Conservation (phyloP, 2,888 invertebrate species). For the Amblyjoppa fuscipennis region DNA sequence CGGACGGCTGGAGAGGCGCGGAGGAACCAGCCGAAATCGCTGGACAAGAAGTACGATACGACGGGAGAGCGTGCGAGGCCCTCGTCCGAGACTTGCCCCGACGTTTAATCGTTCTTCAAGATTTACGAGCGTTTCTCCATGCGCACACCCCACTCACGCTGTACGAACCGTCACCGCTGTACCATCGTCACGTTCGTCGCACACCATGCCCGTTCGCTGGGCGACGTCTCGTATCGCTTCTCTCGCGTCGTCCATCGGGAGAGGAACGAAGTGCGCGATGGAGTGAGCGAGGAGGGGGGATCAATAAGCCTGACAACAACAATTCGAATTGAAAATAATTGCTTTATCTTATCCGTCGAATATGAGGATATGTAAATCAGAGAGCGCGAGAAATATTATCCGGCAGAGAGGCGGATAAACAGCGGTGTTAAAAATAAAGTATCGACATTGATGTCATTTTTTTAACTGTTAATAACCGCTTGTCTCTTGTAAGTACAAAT, state of each 20-base stretch:
- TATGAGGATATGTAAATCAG: conserved; percentile 29
- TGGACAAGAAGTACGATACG: conserved; percentile 51
- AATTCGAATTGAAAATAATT: conserved; percentile 62
- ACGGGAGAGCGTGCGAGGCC: conserved; percentile 47
- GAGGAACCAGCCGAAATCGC: conserved; percentile 61
- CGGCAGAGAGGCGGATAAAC: conserved; percentile 14
- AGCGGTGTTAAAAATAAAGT: conserved; percentile 23
- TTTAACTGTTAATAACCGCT: conserved; percentile 5
- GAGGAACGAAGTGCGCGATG: background rate
- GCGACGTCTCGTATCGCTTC: conserved; percentile 53
- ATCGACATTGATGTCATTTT: conserved; percentile 22
- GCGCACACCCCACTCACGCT: conserved; percentile 39
- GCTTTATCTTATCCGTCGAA: conserved; percentile 51
- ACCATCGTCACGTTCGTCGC: conserved; percentile 63
- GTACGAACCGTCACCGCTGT: background rate
- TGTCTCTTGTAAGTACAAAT: conserved; percentile 29
- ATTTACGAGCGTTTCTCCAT: conserved; percentile 79
- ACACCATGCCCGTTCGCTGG: background rate
- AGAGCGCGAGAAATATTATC: conserved; percentile 13
- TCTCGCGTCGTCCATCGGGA: conserved; percentile 28
- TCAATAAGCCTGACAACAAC: conserved; percentile 49
- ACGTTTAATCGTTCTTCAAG: conserved; percentile 83
- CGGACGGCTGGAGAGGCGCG: conserved; percentile 38
- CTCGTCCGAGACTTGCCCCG: conserved; percentile 71
- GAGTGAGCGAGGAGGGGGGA: background rate